Evolutionary conservation across 2,113 vertebrate genomes (phyloP), one percentile per base, ranked within the genome.

Genomic region (Columbina picui): DNA sequence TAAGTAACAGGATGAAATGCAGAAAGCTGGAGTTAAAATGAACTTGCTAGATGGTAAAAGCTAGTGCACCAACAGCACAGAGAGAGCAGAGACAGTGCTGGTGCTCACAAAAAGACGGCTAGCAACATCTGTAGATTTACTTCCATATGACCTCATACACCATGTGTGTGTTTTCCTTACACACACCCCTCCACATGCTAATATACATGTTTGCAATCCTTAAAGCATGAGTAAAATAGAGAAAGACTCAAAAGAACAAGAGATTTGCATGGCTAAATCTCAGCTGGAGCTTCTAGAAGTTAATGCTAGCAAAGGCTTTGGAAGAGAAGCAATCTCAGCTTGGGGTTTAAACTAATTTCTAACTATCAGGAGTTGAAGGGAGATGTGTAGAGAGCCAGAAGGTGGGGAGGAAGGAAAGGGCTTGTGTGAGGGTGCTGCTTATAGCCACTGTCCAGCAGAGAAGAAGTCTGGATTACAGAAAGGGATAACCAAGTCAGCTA

Each of bases 1-100:
- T 50, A 73, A 83, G n/a, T 26, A 92, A 65, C 45, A 79, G 7
- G 43, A 93, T 60, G 60, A 93, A 89, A 81, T 55, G 22, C 27
- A 90, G 45, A 93, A 88, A 80, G 20, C 17, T 63, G 41, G 75
- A 90, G 60, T 41, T 80, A 92, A 87, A 90, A 81, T 76, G 76
- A 78, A 75, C 49, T 59, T 70, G 50, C 22, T 43, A 57, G 26
- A 64, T 77, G n/a, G 29, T 86, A 52, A 79, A 76, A 92, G n/a
- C 50, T 41, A 61, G 55, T 23, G 41, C 26, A 57, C 25, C 0
- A 0, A 29, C 63, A 92, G 59, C 50, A 61, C 29, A 65, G 32
- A 49, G 32, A 36, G 5, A 43, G 32, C 53, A 65, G 61, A 68
- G 34, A 41, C 43, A 29, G 5, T 3, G 8, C 3, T 30, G 27